A percentile compares a stretch with the other conserved stretches of the same genome.
Evolutionary conservation across 2,797 vertebrate genomes (phyloP).

Genomic region (Tenualosa ilisha): DNA sequence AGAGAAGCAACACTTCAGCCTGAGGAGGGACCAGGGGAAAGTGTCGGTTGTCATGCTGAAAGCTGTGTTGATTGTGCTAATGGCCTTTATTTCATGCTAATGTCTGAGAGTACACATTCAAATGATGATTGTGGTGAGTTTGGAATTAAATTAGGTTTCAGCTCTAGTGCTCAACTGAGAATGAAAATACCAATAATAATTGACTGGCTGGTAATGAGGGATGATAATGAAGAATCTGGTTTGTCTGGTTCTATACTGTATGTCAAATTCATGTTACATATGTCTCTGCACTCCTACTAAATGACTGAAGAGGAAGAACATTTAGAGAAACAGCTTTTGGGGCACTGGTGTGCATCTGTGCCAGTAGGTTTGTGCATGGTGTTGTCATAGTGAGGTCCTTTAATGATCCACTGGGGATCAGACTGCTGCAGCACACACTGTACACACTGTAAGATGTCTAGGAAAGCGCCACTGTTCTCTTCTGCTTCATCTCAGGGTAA

Average conservation of each 20-base stretch:
- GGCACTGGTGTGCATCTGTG: neutral
- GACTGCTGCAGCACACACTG: neutral
- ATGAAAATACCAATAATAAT: neutral
- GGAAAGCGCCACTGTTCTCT: neutral
- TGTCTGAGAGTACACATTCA: neutral
- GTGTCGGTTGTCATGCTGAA: neutral
- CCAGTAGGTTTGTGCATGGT: neutral
- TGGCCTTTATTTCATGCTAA: neutral
- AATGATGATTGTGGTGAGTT: neutral
- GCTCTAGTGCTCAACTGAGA: neutral
- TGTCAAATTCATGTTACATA: neutral
- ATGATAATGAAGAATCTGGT: neutral
- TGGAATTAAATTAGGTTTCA: neutral
- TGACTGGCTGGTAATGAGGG: neutral
- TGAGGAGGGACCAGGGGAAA: neutral
- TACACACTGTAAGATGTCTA: neutral
- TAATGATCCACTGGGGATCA: neutral
- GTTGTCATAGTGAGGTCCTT: neutral
- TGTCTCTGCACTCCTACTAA: neutral
- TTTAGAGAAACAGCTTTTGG: neutral
- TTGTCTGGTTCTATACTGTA: neutral
- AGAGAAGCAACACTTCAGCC: neutral
- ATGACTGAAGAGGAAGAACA: neutral
- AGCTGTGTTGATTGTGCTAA: neutral
- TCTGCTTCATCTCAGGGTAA: neutral